Conservation (phyloP, 1,140 invertebrate species). For the Trichonephila clavata region DNA sequence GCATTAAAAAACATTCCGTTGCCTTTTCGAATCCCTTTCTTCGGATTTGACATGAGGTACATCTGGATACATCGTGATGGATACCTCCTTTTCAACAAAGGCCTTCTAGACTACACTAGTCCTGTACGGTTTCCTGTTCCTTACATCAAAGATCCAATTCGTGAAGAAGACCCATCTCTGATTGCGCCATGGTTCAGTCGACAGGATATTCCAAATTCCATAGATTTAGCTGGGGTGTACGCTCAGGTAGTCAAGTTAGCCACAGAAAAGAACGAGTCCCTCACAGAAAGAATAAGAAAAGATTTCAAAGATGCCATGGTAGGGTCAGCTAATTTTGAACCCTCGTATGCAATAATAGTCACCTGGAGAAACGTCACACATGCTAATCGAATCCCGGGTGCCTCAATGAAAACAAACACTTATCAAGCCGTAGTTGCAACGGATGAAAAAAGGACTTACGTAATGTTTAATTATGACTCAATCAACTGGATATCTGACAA, state of each 20-base stretch:
- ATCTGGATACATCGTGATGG: constrained; percentile 94
- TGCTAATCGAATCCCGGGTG: constrained; percentile 89
- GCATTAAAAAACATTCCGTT: constrained; percentile 80
- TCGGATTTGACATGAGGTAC: constrained; percentile 96
- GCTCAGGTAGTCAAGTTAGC: constrained; percentile 80
- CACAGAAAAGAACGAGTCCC: constrained; percentile 83
- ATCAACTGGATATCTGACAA: constrained; percentile 95
- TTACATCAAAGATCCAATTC: constrained; percentile 89
- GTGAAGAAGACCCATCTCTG: constrained; percentile 92
- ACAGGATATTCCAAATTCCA: constrained; percentile 86
- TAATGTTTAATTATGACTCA: constrained; percentile 95
- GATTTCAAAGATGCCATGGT: constrained; percentile 95
- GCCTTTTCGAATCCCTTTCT: constrained; percentile 93
- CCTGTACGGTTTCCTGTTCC: constrained; percentile 90
- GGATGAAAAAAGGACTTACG: constrained; percentile 96
- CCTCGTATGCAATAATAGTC: constrained; percentile 93
- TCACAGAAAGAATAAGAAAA: constrained; percentile 92
- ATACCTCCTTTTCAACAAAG: constrained; percentile 94
- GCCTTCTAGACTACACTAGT: constrained; percentile 89
- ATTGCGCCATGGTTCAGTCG: constrained; percentile 96
- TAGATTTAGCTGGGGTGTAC: constrained; percentile 86
- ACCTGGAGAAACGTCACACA: constrained; percentile 98
- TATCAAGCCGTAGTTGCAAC: constrained; percentile 96
- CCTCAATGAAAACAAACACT: constrained; percentile 90
- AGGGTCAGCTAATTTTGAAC: constrained; percentile 92